These are phyloP conservation scores for Halictus quadricinctus DNA, from an alignment of 2,888 invertebrate species.

Conservation along the genomic window DNA sequence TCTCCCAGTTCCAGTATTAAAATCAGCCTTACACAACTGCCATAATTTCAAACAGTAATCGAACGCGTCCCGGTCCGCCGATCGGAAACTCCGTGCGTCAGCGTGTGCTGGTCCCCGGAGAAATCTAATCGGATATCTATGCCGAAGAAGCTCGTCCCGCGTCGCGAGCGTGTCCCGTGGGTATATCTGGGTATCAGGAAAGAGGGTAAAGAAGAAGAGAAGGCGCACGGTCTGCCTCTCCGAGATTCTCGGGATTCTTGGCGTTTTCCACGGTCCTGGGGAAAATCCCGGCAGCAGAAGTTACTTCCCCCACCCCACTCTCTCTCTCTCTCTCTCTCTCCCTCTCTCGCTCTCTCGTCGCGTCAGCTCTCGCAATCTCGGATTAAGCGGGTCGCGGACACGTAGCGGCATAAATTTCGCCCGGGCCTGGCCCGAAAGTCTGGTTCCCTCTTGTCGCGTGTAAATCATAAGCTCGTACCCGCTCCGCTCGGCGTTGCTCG, in stretches of 20 bases:
- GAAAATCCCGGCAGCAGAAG: conserved; percentile 33
- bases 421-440: conserved; percentile 32
- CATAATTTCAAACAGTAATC: conserved; percentile 53
- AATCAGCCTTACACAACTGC: background rate
- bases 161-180: conserved; percentile 55
- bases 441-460: conserved; percentile 27
- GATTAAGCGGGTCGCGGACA: conserved; percentile 47
- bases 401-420: conserved; percentile 57
- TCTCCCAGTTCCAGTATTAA: background rate
- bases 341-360: background rate
- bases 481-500: background rate
- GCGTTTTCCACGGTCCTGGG: conserved; percentile 9
- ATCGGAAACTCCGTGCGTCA: conserved; percentile 32
- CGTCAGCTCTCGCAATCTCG: conserved; percentile 62
- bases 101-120: conserved; percentile 59
- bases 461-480: conserved; percentile 50
- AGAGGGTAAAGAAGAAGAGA: conserved; percentile 18
- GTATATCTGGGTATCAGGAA: conserved; percentile 30
- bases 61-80: conserved; percentile 51
- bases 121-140: conserved; percentile 74
- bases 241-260: conserved; percentile 44
- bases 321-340: background rate
- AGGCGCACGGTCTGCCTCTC: conserved; percentile 23
- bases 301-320: background rate
- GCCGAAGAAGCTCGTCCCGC: conserved; percentile 62